Evolutionary conservation across 2,113 vertebrate species (phyloP), one percentile per base, ranked within the genome.

Genomic region (Callorhinus ursinus): DNA sequence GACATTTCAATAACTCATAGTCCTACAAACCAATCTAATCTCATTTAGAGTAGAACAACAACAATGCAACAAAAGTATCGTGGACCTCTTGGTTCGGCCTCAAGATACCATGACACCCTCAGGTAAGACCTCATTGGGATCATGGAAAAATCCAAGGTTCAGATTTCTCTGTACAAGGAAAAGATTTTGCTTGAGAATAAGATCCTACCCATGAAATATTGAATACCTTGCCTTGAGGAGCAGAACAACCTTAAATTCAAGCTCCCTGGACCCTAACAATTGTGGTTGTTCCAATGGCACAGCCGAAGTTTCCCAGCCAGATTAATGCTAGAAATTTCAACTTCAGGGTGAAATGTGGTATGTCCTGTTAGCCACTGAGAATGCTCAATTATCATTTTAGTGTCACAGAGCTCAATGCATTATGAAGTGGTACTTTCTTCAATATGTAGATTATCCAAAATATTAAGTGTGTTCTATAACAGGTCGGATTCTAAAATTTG

Each of bases 401-500:
- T 28, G 2, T n/a, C 76, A 72, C 4, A 51, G 51, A 46, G 36
- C 63, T 83, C 61, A 49, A 8, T 59, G 24, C 0, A 0, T 24
- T 49, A 19, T 5, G 59, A 71, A 55, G 46, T 39, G 36, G 19
- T 67, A 36, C 14, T 74, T 88, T 33, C 24, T 18, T 77, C 22
- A 12, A 10, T 36, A 49, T 1, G 11, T 26, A 88, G 39, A 67
- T 63, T 42, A 76, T 69, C 87, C 1, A 4, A 63, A 91, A 65
- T 16, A 94, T 80, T 9, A 91, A 92, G 53, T 6, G 18, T 42
- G 5, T 83, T 86, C 18, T 80, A 93, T 18, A 95, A 96, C 88
- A 96, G 51, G n/a, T 31, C 18, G 61, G 67, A 46, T 19, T 95
- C 36, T 93, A 89, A 97, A 76, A 28, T 93, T 84, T 94, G 69